Evolutionary conservation across 2,797 vertebrate genomes (phyloP).

Genomic region (Borostomias antarcticus): DNA sequence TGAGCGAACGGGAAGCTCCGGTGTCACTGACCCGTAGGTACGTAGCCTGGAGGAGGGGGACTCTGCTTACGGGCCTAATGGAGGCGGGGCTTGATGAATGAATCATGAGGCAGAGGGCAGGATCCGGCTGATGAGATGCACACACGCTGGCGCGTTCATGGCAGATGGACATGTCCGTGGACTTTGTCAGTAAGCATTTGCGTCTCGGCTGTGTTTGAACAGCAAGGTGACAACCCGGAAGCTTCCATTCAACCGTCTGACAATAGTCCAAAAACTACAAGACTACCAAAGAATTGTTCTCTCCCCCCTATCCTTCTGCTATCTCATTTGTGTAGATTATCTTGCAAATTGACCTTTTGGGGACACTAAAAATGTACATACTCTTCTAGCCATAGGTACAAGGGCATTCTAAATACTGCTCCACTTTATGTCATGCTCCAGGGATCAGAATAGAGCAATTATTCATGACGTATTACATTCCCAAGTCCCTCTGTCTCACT

Average conservation of each 20-base stretch:
- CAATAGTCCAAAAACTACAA: too few species aligned
- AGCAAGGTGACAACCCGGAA: too few species aligned
- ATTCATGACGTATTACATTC: background rate
- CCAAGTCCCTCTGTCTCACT: background rate
- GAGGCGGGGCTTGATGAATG: conserved; percentile 38
- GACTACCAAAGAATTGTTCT: too few species aligned
- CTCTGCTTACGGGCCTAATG: conserved; percentile 26
- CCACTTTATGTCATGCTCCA: background rate
- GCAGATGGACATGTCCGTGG: background rate
- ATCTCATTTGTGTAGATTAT: too few species aligned
- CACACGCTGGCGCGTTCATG: background rate
- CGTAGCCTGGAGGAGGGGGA: conserved; percentile 14
- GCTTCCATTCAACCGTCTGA: too few species aligned
- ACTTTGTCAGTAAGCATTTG: too few species aligned
- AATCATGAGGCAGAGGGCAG: conserved; percentile 27
- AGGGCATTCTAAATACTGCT: too few species aligned
- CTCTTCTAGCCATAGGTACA: too few species aligned
- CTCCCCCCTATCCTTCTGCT: too few species aligned
- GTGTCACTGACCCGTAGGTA: conserved; percentile 20
- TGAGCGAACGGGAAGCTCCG: conserved; percentile 23
- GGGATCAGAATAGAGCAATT: background rate
- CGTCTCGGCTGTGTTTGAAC: too few species aligned
- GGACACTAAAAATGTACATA: too few species aligned
- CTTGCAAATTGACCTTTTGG: too few species aligned
- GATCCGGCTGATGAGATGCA: background rate